Evolutionary conservation across 2,888 invertebrate genomes (phyloP).

Genomic region (Pseudococcus jackbeardsleyi): DNA sequence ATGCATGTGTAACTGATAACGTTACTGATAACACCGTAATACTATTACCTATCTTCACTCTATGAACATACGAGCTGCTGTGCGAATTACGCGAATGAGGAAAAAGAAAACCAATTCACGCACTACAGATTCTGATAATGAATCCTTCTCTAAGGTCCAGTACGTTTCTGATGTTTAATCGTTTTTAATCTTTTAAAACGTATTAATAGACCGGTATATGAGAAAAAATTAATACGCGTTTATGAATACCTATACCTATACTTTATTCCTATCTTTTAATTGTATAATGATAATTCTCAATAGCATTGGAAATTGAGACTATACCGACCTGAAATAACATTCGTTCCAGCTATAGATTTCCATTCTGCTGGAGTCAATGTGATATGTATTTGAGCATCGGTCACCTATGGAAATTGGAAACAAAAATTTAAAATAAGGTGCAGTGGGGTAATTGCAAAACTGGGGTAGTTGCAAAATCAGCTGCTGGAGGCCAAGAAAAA

Average conservation of each 20-base stretch:
- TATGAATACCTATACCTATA: background rate
- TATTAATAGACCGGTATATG: background rate
- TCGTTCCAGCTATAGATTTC: conserved; percentile 59
- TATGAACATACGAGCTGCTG: background rate
- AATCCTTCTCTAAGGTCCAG: conserved; percentile 39
- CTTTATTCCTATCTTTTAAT: background rate
- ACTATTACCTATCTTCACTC: background rate
- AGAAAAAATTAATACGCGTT: conserved; percentile 4
- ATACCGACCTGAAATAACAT: conserved; percentile 55
- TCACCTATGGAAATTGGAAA: conserved; percentile 54
- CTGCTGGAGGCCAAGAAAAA: too few species aligned
- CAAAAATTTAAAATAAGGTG: conserved; percentile 15
- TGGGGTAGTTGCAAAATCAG: too few species aligned
- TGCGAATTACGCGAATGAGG: conserved; percentile 17
- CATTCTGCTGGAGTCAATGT: conserved; percentile 54
- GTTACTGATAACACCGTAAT: conserved; percentile 34
- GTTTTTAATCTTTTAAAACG: background rate
- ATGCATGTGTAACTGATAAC: conserved; percentile 43
- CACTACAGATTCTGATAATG: conserved; percentile 30
- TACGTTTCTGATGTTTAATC: conserved; percentile 42
- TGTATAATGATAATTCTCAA: background rate
- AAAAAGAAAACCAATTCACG: conserved; percentile 50
- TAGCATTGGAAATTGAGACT: too few species aligned
- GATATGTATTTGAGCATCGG: conserved; percentile 35
- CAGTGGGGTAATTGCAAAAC: too few species aligned